Evolutionary conservation across 2,888 invertebrate genomes (phyloP), one percentile per base, ranked within the genome.

Genomic region (Drosophila incognita): DNA sequence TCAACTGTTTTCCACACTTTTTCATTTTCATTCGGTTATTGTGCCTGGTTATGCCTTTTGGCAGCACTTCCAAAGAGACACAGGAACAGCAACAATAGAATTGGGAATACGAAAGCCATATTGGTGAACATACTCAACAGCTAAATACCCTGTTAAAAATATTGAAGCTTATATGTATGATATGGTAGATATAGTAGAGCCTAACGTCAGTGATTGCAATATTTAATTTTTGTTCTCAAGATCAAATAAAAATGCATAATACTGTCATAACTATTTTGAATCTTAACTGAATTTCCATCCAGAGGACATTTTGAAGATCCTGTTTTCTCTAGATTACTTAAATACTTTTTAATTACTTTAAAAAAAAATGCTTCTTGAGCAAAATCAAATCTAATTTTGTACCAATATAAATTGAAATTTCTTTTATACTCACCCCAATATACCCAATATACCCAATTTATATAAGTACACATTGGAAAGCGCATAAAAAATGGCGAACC

Each of bases 1-100:
- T 64, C 76, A 70, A 69, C 69, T 65, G 42, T 42, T 65, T 74
- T 79, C 62, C 61, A 54, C 62, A 65, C 63, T 78, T 82, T 75
- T 80, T 82, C 79, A 78, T 81, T 79, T 64, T 29, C 49, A 36
- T 36, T 54, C 52, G 48, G 21, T 40, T 58, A 72, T 63, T 74
- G 60, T 69, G 77, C 52, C 54, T 65, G 65, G 73, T 53, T 72
- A 53, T 67, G 72, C 72, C 83, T 76, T 69, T 61, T 65, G 81
- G 83, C 73, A 67, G 83, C 73, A 67, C 60, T 65, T 49, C 54
- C 67, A 78, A 51, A 48, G 54, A 59, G 74, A 62, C 59, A 60
- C 62, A 58, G 38, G 33, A 49, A 54, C 60, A 58, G 31, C 63
- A 74, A 42, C 38, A 66, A 46, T 61, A 35, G 48, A 54, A 59